Conservation (phyloP, 2,113 vertebrate species). For the Excalfactoria chinensis region DNA sequence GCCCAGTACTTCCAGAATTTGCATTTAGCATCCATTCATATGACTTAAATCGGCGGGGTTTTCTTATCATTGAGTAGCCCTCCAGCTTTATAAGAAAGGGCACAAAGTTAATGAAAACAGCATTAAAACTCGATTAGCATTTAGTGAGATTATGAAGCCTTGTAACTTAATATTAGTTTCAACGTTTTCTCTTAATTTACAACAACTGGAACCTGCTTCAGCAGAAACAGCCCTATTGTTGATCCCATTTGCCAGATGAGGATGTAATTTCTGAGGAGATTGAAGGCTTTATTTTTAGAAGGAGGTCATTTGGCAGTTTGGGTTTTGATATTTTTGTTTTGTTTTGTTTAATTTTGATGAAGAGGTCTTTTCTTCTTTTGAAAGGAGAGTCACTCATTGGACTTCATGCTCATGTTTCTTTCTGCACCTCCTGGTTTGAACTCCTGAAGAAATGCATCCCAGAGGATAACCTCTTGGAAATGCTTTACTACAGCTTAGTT, state of each 20-base stretch:
- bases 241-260: neutral
- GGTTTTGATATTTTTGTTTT: neutral
- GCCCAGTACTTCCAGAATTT: conserved; percentile 51
- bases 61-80: conserved; percentile 66
- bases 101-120: conserved; percentile 73
- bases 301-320: neutral
- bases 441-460: neutral
- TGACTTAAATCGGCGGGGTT: neutral
- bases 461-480: neutral
- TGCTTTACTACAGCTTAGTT: neutral
- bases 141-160: conserved; percentile 32
- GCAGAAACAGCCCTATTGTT: neutral
- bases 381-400: neutral
- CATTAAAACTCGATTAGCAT: conserved; percentile 65
- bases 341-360: neutral
- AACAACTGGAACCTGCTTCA: neutral
- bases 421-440: neutral
- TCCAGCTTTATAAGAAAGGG: conserved; percentile 65
- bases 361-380: neutral
- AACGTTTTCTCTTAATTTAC: neutral
- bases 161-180: conserved; percentile 23
- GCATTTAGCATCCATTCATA: conserved; percentile 62
- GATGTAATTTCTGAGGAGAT: neutral
- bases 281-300: neutral
- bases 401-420: neutral